Evolutionary conservation across 1,140 invertebrate genomes (phyloP), one percentile per base, ranked within the genome.

Genomic region (Drosophila simulans): DNA sequence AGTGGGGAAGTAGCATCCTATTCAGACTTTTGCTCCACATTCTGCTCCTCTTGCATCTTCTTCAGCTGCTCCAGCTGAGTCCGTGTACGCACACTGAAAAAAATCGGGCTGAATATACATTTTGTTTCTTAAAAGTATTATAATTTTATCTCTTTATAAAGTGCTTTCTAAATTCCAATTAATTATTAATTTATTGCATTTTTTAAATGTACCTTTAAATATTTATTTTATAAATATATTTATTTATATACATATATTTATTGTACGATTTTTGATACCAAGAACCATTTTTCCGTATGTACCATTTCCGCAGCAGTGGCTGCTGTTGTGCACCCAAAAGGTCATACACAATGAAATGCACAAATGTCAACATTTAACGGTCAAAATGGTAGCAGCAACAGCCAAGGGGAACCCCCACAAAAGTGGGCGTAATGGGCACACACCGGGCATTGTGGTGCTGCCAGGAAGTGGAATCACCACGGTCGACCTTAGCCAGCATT

Each of bases 301-400:
- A 42, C 5, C 1, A 22, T 40, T 58, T 64, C 51, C 51, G 46
- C 45, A 58, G 56, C 56, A 52, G 64, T 57, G 73, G 60, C 72
- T 77, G 73, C 77, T 81, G 71, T 70, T 77, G 64, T 59, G 74
- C 70, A 53, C 78, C 83, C 51, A 86, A 64, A 88, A 88, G 82
- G 82, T 86, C 82, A 88, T 68, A 78, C 78, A 86, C 83, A 88
- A 86, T 88, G 83, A 86, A 86, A 86, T 86, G 79, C 83, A 86
- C 83, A 86, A 86, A 86, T 86, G 83, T 86, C 83, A 86, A 88
- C 83, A 86, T 86, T 86, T 88, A 86, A 86, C 83, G 83, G 83
- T 86, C 82, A 86, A 79, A 86, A 86, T 79, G 82, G 74, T 86
- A 65, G 64, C 62, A 63, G 45, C 69, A 68, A 52, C 54, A 59